Evolutionary conservation across 35 echinoderm and acorn worm species (phyloP), one percentile per base, ranked within the genome.

Genomic region (Diadema setosum): DNA sequence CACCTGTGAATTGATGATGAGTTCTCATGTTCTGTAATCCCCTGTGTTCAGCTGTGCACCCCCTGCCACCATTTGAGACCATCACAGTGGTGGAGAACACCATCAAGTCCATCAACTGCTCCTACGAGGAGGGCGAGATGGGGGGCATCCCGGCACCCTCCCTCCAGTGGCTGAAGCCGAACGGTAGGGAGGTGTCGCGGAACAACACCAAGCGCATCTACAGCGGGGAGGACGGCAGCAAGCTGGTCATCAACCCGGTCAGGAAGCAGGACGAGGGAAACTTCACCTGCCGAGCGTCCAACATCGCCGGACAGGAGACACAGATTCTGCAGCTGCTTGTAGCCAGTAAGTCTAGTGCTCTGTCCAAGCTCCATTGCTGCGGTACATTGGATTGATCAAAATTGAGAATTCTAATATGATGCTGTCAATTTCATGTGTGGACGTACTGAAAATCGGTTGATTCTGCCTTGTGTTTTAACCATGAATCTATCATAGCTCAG

Each of bases 21-120:
- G n/a, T n/a, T n/a, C n/a, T n/a, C n/a, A n/a, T n/a, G n/a, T n/a
- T n/a, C n/a, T n/a, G n/a, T n/a, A n/a, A n/a, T n/a, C n/a, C n/a
- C n/a, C n/a, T n/a, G n/a, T n/a, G n/a, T 84, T 58, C 88, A 95
- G 93, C 84, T 14, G 85, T 95, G 4, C 82, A 95, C 37, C 64
- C 89, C 26, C 76, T 95, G 8, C 89, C 90, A 36, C 31, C 36
- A 12, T 58, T 95, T 5, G 89, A 83, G 4, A 34, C 85, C n/a
- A 31, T 80, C 27, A 27, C 59, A 2, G 85, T 95, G 6, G 43
- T 58, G 7, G 89, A 91, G 45, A 70, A 69, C 16, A 69, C 60
- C n/a, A 73, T 26, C 39, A 48, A 63, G 16, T 82, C 56, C n/a
- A 36, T 82, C 37, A 87, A 84, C 44, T 95, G 93, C 73, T 57